Base-by-base conservation (phyloP, 2,888 invertebrate species). In the Eupithecia abbreviata region DNA sequence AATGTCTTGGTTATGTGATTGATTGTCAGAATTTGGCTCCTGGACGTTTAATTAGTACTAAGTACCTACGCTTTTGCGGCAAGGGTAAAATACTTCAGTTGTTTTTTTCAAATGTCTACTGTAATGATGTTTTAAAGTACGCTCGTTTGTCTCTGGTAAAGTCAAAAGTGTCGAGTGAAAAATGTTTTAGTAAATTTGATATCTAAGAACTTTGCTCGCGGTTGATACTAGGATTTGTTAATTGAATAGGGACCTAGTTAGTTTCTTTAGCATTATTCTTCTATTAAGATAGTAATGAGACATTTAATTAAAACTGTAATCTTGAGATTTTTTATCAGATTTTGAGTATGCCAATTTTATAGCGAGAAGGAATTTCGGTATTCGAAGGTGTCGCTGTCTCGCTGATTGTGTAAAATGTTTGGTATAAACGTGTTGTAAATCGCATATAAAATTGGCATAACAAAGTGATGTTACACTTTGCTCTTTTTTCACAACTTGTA, bases 241-340 rank as follows among this genome's bases (percentile, higher is more conserved):
- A 18, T 69, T 62, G 71, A 77, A 75, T 81, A 80, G 79, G 77
- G 77, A 80, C 79, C 75, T 81, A 81, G 81, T 73, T 79, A 74
- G 41, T 72, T 71, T 30, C 15, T 43, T 71, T 75, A 77, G 77
- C 51, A 58, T 71, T 66, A 73, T 73, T 78, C 69, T 71, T 76
- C 55, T 77, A 65, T 66, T 67, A 71, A 45, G n/a, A 45, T 69
- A 68, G 9, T n/a, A 47, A 12, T 69, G 4, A 47, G 12, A 69
- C 30, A 30, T 62, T 62, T 18, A 18, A 9, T 10, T 58, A 18
- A 55, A 58, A 30, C 30, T 62, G 62, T 62, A 10, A 62, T 4
- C 30, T 4, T 62, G 12, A 62, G 4, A 30, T 58, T 1, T 58
- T 58, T 55, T 58, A 18, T 30, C 18, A 58, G 58, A 58, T 58